Base-by-base conservation (phyloP, 2,113 vertebrate genomes). In the Podilymbus podiceps region DNA sequence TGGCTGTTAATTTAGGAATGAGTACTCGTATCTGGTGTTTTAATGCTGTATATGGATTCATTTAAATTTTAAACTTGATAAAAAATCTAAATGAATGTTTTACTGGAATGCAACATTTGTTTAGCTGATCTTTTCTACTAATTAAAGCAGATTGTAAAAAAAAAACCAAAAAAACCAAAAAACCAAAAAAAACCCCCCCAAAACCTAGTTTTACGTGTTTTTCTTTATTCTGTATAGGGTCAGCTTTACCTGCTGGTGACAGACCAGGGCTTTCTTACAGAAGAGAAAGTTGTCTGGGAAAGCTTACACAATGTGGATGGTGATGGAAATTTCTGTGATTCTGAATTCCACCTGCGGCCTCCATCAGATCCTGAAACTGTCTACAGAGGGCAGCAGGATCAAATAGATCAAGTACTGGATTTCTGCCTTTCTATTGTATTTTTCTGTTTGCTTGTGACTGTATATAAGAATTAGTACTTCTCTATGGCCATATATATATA, bases 201-300 rank as follows among this genome's bases (percentile, higher is more conserved):
- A n/a, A n/a, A n/a, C n/a, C n/a, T n/a, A n/a, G 58, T 82, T 88
- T 55, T 66, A 96, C 42, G 66, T 28, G 20, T 91, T 67, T 42
- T 66, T 80, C 60, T 50, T 91, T 96, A 8, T 94, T 91, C 20
- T 84, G 46, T 59, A 44, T 88, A 99, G 99, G 99, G 99, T 96
- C 99, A 99, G 89, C 98, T 99, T 75, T 99, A 99, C 97, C 98
- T 99, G 91, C 98, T 99, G 96, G 99, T 99, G 89, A 99, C 99
- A 69, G 99, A 99, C 96, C 99, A 99, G 97, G 99, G 99, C 42
- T 99, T 99, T 97, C 98, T 99, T 85, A 99, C 99, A 6, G 99
- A 99, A 97, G 99, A 99, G 97, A 99, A 99, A 92, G 98, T 99
- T 88, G 99, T 99, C 59, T 99, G 99, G 99, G 99, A 99, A 97